These are phyloP conservation scores for Lepus americanus DNA, from an alignment of 2,113 vertebrate species.

Conservation along the genomic window DNA sequence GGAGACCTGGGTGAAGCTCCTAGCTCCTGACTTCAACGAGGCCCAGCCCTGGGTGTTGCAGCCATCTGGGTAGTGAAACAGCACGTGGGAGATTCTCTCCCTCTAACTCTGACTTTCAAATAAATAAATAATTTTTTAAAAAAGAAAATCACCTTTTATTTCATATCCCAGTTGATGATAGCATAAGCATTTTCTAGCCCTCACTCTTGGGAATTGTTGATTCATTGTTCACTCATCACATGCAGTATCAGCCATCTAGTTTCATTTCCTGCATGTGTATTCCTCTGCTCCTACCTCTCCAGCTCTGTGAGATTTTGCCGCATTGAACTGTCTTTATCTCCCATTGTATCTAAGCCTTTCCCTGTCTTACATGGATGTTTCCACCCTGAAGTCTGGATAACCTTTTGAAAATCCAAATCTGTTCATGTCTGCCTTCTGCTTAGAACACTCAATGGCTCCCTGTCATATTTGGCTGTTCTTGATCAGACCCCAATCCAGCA, in stretches of 20 bases:
- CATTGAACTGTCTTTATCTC: neutral
- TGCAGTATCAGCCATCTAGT: accelerated
- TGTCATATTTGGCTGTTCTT: accelerated
- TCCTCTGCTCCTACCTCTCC: neutral
- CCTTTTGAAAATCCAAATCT: neutral
- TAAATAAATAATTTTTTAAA: too few species aligned
- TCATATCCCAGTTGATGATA: neutral
- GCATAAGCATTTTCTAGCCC: neutral
- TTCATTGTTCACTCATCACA: neutral
- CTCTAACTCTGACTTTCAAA: too few species aligned
- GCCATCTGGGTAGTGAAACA: too few species aligned
- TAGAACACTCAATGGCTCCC: neutral
- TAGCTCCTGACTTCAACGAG: too few species aligned
- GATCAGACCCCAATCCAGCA: neutral
- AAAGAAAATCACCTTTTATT: neutral
- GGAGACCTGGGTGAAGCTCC: too few species aligned
- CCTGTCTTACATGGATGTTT: neutral
- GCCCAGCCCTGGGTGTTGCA: too few species aligned
- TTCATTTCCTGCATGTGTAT: neutral
- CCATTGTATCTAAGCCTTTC: neutral
- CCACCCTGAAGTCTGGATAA: neutral
- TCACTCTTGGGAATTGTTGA: neutral
- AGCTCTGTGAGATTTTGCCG: neutral
- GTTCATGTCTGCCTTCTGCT: neutral
- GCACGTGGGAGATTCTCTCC: too few species aligned